These are phyloP conservation scores for Drosophila parvula DNA, from an alignment of 1,140 invertebrate genomes.

Conservation along the genomic window DNA sequence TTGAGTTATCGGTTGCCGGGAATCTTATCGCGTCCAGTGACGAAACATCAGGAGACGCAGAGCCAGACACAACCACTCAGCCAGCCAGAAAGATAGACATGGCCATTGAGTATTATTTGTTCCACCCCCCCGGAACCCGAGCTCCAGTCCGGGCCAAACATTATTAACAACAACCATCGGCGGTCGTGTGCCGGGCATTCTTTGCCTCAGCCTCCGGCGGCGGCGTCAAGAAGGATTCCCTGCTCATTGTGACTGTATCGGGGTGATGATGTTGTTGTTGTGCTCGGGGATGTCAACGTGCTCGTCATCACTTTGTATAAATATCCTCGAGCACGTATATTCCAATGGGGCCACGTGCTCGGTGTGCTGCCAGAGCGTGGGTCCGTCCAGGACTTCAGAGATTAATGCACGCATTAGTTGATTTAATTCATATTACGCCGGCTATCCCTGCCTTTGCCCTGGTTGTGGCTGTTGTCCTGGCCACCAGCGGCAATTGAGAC, in stretches of 20 bases:
- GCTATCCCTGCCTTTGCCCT: neutral
- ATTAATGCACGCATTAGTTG: conserved; percentile 84
- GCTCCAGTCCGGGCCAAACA: conserved; percentile 43
- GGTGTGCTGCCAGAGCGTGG: conserved; percentile 48
- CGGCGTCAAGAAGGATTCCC: conserved; percentile 11
- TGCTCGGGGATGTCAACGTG: conserved; percentile 52
- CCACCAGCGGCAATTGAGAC: conserved; percentile 71
- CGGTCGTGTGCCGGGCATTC: conserved; percentile 49
- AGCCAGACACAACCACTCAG: conserved; percentile 42
- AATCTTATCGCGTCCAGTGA: conserved; percentile 68
- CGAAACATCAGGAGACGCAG: conserved; percentile 52
- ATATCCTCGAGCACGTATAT: conserved; percentile 83
- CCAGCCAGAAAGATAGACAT: conserved; percentile 72
- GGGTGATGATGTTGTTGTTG: neutral
- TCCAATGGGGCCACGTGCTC: conserved; percentile 75
- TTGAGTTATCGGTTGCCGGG: conserved; percentile 51
- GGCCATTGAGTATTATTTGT: conserved; percentile 70
- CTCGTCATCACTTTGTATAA: conserved; percentile 80
- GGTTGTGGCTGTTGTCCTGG: conserved; percentile 48
- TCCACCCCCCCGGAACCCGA: neutral
- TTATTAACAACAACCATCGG: conserved; percentile 74
- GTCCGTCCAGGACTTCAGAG: conserved; percentile 71
- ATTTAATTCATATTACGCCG: conserved; percentile 82
- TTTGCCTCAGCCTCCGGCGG: conserved; percentile 25
- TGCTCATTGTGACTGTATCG: conserved; percentile 42